Evolutionary conservation across 2,797 vertebrate species (phyloP).

Genomic region (Hoplostethus mediterraneus): DNA sequence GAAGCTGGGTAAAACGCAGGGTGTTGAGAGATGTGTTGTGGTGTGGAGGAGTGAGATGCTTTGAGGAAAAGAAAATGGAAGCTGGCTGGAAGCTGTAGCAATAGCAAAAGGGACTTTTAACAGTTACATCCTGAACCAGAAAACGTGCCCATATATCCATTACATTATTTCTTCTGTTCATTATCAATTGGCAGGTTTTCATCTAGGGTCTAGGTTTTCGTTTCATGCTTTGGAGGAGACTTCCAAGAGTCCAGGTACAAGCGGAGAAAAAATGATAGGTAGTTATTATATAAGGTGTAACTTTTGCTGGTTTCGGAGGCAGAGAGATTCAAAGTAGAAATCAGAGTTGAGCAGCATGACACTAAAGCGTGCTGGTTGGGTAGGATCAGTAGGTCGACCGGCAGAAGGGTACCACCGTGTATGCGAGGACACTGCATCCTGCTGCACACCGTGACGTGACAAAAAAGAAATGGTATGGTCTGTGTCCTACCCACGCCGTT

Average conservation of each 20-base stretch:
- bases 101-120: conserved; percentile 8
- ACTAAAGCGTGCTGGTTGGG: conserved; percentile 13
- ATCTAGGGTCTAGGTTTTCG: not conserved
- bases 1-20: conserved; percentile 60
- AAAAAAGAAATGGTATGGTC: conserved; percentile 12
- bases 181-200: not conserved
- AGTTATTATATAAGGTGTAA: not conserved
- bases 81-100: conserved; percentile 8
- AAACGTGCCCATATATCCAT: conserved; percentile 3
- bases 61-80: conserved; percentile 31
- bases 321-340: conserved; percentile 26
- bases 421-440: conserved; percentile 37
- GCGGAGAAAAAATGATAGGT: not conserved
- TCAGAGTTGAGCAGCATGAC: conserved; percentile 35
- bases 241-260: not conserved
- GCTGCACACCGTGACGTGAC: conserved; percentile 35
- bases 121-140: not conserved
- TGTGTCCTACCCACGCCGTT: conserved; percentile 31
- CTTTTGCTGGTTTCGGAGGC: conserved; percentile 1
- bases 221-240: not conserved
- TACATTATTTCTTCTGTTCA: not conserved
- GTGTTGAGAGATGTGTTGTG: conserved; percentile 31
- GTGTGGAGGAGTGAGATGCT: conserved; percentile 49
- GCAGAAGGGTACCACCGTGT: conserved; percentile 39
- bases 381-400: conserved; percentile 34